Conservation (phyloP, 1,140 invertebrate species). For the Cydia strobilella region DNA sequence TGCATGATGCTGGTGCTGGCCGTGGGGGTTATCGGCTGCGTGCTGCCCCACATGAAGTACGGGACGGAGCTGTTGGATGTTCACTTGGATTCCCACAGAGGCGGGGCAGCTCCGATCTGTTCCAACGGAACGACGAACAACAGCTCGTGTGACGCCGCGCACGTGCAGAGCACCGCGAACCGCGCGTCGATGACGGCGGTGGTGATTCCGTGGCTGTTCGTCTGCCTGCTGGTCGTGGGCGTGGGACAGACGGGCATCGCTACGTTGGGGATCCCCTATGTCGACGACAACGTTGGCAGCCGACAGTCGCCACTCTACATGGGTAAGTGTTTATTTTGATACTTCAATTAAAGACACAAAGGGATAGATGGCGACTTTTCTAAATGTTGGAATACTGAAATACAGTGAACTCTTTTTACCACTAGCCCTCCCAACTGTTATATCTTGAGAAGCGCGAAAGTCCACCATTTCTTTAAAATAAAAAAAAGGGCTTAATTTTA, state of each 20-base stretch:
- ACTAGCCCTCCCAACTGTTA: no score
- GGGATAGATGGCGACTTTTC: background rate
- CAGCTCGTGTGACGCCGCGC: constrained; percentile 59
- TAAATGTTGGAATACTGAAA: no score
- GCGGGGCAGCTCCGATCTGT: constrained; percentile 69
- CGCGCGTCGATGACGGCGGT: constrained; percentile 89
- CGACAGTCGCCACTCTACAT: constrained; percentile 96
- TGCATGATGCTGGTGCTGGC: constrained; percentile 96
- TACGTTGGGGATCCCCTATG: constrained; percentile 95
- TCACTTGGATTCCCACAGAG: constrained; percentile 81
- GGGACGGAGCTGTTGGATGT: constrained; percentile 86
- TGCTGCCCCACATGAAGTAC: constrained; percentile 90
- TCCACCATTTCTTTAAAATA: no score
- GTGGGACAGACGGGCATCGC: constrained; percentile 96
- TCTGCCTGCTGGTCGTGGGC: constrained; percentile 93
- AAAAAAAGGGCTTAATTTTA: no score
- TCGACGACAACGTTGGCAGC: constrained; percentile 96
- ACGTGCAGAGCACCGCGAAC: constrained; percentile 74
- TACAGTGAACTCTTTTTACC: no score
- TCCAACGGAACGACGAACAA: constrained; percentile 49
- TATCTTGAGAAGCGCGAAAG: no score
- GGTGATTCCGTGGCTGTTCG: constrained; percentile 92
- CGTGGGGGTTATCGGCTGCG: constrained; percentile 92
- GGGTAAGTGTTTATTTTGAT: constrained; percentile 81
- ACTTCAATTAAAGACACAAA: background rate